These are phyloP conservation scores for Anoplius nigerrimus DNA, from an alignment of 2,888 invertebrate species.

Conservation along the genomic window DNA sequence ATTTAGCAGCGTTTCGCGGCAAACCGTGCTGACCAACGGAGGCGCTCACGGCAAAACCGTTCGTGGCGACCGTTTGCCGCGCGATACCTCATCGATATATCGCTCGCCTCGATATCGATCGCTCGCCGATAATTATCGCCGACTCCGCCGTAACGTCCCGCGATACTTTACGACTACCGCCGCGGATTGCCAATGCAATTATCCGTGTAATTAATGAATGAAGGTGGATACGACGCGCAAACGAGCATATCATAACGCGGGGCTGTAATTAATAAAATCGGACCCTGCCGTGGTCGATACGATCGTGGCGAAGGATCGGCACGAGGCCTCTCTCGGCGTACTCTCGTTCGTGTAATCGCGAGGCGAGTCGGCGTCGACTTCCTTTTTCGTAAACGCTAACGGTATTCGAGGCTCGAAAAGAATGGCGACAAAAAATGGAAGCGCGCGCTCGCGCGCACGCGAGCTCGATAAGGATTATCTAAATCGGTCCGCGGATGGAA, in stretches of 20 bases:
- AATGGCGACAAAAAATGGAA: too few relatives aligned
- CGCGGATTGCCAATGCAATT: slow-evolving; percentile 52
- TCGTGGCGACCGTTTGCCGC: slow-evolving; percentile 36
- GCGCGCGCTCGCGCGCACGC: too few relatives aligned
- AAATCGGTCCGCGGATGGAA: too few relatives aligned
- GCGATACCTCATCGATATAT: slow-evolving; percentile 54
- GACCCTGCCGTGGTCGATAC: slow-evolving; percentile 8
- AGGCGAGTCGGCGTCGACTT: too few relatives aligned
- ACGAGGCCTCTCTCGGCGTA: not conserved
- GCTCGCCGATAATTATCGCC: slow-evolving; percentile 51
- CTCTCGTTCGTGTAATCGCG: not conserved
- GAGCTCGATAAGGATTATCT: too few relatives aligned
- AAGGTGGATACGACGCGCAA: slow-evolving; percentile 42
- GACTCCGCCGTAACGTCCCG: slow-evolving; percentile 44
- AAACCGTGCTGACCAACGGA: too few relatives aligned
- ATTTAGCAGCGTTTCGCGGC: slow-evolving; percentile 54
- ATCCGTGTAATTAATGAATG: slow-evolving; percentile 55
- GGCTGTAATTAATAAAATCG: slow-evolving; percentile 54
- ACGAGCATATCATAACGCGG: slow-evolving; percentile 41
- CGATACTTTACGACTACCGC: slow-evolving; percentile 44
- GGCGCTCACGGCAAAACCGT: too few relatives aligned
- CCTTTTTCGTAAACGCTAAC: too few relatives aligned
- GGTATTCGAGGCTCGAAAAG: too few relatives aligned
- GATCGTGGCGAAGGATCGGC: not conserved
- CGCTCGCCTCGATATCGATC: slow-evolving; percentile 54